These are phyloP conservation scores for Ifrita kowaldi DNA, from an alignment of 2,113 vertebrate genomes.

Conservation along the genomic window DNA sequence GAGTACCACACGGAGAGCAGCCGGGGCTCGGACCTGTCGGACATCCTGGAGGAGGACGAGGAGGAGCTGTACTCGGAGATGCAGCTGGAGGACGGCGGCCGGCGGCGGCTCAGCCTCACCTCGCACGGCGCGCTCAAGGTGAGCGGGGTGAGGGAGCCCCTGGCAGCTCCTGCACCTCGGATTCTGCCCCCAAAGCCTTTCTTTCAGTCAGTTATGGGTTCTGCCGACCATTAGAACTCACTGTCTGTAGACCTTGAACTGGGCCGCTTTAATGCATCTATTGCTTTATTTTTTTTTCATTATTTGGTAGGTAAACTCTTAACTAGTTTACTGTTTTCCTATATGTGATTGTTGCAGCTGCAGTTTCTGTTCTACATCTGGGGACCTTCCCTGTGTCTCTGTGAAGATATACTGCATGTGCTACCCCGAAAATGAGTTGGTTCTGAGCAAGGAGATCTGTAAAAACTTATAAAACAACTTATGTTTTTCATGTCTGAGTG, in stretches of 20 bases:
- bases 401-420: background rate
- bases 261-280: background rate
- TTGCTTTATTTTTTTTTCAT: background rate
- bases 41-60: slow-evolving; percentile 99
- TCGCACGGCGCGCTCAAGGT: slow-evolving; percentile 94
- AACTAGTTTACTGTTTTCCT: background rate
- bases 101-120: slow-evolving; percentile 83
- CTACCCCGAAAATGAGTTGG: background rate
- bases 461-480: background rate
- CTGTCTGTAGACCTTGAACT: background rate
- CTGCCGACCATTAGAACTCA: background rate
- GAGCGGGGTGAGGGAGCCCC: slow-evolving; percentile 4
- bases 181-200: background rate
- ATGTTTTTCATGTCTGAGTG: background rate
- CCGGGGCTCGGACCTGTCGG: slow-evolving; percentile 92
- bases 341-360: background rate
- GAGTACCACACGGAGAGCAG: slow-evolving; percentile 96
- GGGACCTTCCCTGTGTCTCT: background rate
- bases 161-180: background rate
- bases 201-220: background rate
- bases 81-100: slow-evolving; percentile 90
- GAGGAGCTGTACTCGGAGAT: slow-evolving; percentile 96
- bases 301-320: background rate
- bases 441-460: background rate
- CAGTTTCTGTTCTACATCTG: background rate